phyloP scores from a whole-genome alignment of 1,140 invertebrate species.

The silkworm (Bombyx mori) region ASM3026992v2 NC_085131.1:7289001-7289500 shows the following conservation, averaged over 20 bases:
- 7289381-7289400: constrained; percentile 47
- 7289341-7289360: constrained; percentile 45
- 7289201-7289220: constrained; percentile 86
- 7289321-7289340: constrained; percentile 38
- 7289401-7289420: constrained; percentile 39
- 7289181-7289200: constrained; percentile 76
- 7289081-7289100: constrained; percentile 60
- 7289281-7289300: constrained; percentile 35
- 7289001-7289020: constrained; percentile 75
- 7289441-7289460: too few relatives aligned
- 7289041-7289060: constrained; percentile 72
- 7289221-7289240: constrained; percentile 76
- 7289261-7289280: constrained; percentile 73
- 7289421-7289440: constrained; percentile 8
- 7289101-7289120: constrained; percentile 77
- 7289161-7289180: constrained; percentile 87
- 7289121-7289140: constrained; percentile 74
- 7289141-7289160: constrained; percentile 81
- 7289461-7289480: too few relatives aligned
- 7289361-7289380: constrained; percentile 29
- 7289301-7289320: constrained; percentile 37
- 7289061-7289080: constrained; percentile 51
- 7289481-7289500: too few relatives aligned
- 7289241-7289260: constrained; percentile 76
- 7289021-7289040: constrained; percentile 76